Evolutionary conservation across 2,113 vertebrate species (phyloP), one percentile per base, ranked within the genome.

Genomic region (Bubo scandiacus): DNA sequence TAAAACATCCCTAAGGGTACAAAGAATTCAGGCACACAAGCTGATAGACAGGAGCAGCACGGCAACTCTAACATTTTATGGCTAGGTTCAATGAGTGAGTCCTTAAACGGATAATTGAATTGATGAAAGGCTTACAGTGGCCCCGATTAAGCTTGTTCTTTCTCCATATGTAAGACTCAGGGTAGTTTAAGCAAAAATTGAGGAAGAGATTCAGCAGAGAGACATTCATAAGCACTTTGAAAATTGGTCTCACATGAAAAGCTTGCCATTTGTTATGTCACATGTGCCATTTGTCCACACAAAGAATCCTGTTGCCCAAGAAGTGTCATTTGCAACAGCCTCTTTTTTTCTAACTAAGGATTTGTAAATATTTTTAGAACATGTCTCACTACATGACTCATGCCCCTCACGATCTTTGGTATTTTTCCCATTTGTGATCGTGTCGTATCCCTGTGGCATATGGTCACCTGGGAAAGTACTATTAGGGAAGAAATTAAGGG

Each of bases 361-460:
- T 95, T 92, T 94, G 47, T 92, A 95, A 96, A 94, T 96, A 94
- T 92, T 97, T 97, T 88, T 96, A 91, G 83, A 91, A 63, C 7
- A 6, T 45, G 49, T 84, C 61, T 94, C 82, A 74, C 65, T 90
- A 65, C 68, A 23, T 96, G 77, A 94, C 84, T 96, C 95, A 90
- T 79, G 74, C 89, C 65, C 65, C 67, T 90, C 86, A 66, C 0
- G 11, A 90, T 90, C 83, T 90, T 92, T 93, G 88, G 79, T 90
- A 81, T 73, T 86, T 89, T 93, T 92, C 91, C 88, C 77, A 65
- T 63, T 68, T 52, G 61, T 94, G 88, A 91, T 87, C 4, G 0
- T n/a, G 61, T 70, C 71, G 80, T 49, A 75, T 95, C 88, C 75
- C 80, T 93, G 57, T 92, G 90, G 80, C 80, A 87, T 95, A 79